Conservation (phyloP, 1,140 invertebrate species). For the Zaprionus inermis region DNA sequence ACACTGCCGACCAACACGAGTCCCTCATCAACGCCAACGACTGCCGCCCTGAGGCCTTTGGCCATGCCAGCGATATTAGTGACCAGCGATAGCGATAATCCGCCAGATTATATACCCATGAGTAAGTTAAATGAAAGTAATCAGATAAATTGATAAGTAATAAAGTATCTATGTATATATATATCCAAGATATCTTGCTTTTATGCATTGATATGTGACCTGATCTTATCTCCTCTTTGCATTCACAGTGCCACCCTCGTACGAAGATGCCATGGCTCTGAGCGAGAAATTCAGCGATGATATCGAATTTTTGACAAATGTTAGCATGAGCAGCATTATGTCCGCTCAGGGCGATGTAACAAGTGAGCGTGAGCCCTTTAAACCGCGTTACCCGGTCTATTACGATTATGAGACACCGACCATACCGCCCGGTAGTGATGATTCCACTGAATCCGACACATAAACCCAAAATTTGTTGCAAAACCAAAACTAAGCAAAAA, state of each 20-base stretch:
- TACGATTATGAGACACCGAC: conserved; percentile 83
- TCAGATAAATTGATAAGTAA: background rate
- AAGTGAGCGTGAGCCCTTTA: conserved; percentile 79
- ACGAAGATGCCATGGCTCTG: conserved; percentile 82
- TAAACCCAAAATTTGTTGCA: conserved; percentile 54
- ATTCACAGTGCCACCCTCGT: conserved; percentile 76
- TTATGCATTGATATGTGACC: background rate
- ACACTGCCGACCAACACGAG: conserved; percentile 67
- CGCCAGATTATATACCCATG: conserved; percentile 82
- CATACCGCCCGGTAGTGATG: conserved; percentile 84
- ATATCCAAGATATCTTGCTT: background rate
- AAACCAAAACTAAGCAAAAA: conserved; percentile 34
- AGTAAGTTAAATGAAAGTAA: conserved; percentile 43
- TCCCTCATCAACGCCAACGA: conserved; percentile 70
- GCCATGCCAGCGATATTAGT: conserved; percentile 73
- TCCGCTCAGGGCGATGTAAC: conserved; percentile 72
- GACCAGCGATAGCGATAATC: conserved; percentile 79
- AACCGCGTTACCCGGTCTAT: conserved; percentile 83
- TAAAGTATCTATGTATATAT: background rate
- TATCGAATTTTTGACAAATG: conserved; percentile 77
- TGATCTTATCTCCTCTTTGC: background rate
- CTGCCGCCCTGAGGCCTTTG: conserved; percentile 68
- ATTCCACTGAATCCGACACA: conserved; percentile 82
- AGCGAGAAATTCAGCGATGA: conserved; percentile 83
- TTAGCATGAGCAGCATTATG: conserved; percentile 82